These are phyloP conservation scores for Xyrichtys novacula DNA, from an alignment of 2,797 vertebrate species.

Conservation along the genomic window DNA sequence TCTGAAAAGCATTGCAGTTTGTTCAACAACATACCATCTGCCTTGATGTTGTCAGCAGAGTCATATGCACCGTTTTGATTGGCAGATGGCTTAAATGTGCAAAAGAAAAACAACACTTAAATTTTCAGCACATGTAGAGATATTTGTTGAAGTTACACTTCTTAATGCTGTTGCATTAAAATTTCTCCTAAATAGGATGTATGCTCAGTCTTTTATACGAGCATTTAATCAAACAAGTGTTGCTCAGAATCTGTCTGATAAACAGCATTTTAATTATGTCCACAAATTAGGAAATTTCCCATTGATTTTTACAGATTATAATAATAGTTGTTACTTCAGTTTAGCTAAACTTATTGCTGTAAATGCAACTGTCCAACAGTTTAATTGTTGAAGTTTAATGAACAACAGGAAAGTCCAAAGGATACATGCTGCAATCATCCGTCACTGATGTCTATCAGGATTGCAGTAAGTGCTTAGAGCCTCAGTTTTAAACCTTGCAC, in stretches of 20 bases:
- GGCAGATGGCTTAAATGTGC: neutral
- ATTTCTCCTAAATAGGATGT: neutral
- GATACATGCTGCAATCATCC: slow-evolving; percentile 4
- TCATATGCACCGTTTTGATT: neutral
- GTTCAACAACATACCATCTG: neutral
- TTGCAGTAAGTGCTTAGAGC: neutral
- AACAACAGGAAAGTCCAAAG: slow-evolving; percentile 8
- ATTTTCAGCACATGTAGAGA: neutral
- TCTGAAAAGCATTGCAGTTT: neutral
- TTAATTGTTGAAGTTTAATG: slow-evolving; percentile 8
- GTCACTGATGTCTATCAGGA: neutral
- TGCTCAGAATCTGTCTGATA: too few relatives aligned
- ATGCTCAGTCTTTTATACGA: neutral
- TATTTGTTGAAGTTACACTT: neutral
- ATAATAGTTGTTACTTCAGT: neutral
- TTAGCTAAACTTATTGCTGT: neutral
- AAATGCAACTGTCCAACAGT: neutral
- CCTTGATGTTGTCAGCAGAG: neutral
- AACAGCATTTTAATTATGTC: too few relatives aligned
- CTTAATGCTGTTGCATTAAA: neutral
- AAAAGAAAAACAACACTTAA: neutral
- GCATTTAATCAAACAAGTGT: neutral
- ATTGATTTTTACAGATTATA: too few relatives aligned
- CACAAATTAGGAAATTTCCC: too few relatives aligned
- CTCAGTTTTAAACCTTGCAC: neutral